A percentile compares a stretch with the other conserved stretches of the same genome.
phyloP scores from a whole-genome alignment of 2,797 vertebrate species.

The Yasuhikotakia modesta region DNA sequence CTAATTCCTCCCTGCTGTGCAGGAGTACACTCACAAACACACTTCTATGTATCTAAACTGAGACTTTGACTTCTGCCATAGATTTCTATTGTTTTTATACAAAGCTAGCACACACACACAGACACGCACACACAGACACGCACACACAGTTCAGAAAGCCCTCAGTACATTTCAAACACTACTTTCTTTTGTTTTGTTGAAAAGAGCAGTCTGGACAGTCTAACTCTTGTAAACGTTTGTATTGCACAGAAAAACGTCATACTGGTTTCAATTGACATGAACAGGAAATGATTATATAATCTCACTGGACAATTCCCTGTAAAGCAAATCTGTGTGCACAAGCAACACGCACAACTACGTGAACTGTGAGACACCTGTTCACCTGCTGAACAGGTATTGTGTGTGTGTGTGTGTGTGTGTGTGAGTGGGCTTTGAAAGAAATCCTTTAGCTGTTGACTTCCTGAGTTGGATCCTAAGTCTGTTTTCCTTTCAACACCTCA shows the following conservation, averaged over 20 bases:
- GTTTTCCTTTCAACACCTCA: neutral
- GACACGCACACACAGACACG: neutral
- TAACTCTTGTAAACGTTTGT: neutral
- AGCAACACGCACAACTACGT: neutral
- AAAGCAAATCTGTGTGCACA: neutral
- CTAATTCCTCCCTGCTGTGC: neutral
- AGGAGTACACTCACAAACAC: neutral
- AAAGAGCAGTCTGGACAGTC: neutral
- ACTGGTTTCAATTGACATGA: neutral
- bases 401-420: neutral
- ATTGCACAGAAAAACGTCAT: neutral
- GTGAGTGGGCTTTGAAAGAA: neutral
- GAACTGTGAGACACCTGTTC: neutral
- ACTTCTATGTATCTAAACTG: too few relatives aligned
- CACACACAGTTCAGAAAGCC: neutral
- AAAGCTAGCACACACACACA: too few relatives aligned
- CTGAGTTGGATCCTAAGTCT: neutral
- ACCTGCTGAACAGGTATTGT: neutral
- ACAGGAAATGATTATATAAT: too few relatives aligned
- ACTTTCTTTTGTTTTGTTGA: neutral
- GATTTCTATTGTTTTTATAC: too few relatives aligned
- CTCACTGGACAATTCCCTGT: too few relatives aligned
- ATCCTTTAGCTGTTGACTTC: slow-evolving; percentile 1
- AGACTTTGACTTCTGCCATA: too few relatives aligned
- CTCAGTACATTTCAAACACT: neutral